Percentiles rank a stretch among this genome's conserved stretches.
Evolutionary conservation across 23 tunicate genomes (phyloP).

Genomic region (Oikopleura vanhoeffeni): DNA sequence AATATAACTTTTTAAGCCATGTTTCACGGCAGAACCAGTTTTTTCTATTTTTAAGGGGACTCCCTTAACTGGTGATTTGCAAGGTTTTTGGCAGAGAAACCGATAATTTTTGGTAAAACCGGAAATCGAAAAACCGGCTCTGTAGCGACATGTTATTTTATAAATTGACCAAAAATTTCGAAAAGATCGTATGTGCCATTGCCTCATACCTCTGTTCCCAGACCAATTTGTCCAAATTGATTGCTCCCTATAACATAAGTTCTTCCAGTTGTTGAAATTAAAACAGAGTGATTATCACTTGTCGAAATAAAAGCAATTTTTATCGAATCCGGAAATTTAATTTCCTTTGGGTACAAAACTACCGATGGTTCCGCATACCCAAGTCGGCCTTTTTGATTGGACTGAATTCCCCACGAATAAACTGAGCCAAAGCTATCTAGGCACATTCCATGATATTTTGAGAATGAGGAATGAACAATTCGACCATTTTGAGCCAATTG

Average conservation of each 20-base stretch:
- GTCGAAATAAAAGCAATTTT: background rate
- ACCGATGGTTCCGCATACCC: background rate
- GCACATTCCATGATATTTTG: constrained; percentile 5
- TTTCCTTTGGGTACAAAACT: background rate
- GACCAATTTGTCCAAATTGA: background rate
- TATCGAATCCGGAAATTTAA: background rate
- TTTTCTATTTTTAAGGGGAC: too few relatives aligned
- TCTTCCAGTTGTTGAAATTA: background rate
- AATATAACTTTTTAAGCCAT: too few relatives aligned
- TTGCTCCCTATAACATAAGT: background rate
- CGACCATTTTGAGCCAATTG: background rate
- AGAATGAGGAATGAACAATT: background rate
- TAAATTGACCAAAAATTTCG: too few relatives aligned
- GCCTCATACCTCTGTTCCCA: background rate
- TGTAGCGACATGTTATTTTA: too few relatives aligned
- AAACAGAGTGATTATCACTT: constrained; percentile 1
- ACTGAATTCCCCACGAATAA: constrained; percentile 9
- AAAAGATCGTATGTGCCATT: background rate
- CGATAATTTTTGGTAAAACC: too few relatives aligned
- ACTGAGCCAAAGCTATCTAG: background rate
- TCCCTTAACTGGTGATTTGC: too few relatives aligned
- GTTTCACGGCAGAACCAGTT: too few relatives aligned
- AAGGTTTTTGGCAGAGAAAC: too few relatives aligned
- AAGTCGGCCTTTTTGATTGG: constrained; percentile 9
- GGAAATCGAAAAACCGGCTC: too few relatives aligned